These are phyloP conservation scores for Mesoclemmys tuberculata DNA, from an alignment of 2,113 vertebrate species.

Conservation along the genomic window DNA sequence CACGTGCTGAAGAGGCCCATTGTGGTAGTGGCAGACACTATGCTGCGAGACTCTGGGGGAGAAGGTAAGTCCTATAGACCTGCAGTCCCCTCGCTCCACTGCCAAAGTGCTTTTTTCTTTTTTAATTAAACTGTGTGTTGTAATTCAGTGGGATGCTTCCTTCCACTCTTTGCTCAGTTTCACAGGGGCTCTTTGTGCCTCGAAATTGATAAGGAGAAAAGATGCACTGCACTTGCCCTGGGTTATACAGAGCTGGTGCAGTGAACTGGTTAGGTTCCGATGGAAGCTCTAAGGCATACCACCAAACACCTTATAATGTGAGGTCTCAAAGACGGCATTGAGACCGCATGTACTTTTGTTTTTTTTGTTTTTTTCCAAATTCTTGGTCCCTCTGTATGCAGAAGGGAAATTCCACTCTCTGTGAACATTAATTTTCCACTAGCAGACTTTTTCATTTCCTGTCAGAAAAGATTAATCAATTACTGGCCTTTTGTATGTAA, in stretches of 20 bases:
- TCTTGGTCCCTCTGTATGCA: rapidly evolving
- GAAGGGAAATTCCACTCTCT: background rate
- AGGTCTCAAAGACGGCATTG: background rate
- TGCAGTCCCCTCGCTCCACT: rapidly evolving
- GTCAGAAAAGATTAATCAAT: background rate
- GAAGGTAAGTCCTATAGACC: constrained; percentile 81
- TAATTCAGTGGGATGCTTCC: background rate
- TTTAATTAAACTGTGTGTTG: background rate
- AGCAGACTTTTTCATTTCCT: background rate
- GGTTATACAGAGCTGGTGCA: rapidly evolving
- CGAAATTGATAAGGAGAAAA: rapidly evolving
- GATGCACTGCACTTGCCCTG: rapidly evolving
- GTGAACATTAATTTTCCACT: rapidly evolving
- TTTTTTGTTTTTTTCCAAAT: rapidly evolving
- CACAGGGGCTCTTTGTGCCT: background rate
- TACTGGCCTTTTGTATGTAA: rapidly evolving
- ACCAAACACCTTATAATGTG: background rate
- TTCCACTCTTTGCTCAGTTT: background rate
- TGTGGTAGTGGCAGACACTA: constrained; percentile 97
- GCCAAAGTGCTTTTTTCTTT: background rate
- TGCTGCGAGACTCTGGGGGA: constrained; percentile 96
- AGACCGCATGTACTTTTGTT: rapidly evolving
- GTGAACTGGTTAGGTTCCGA: background rate
- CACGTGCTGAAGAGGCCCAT: constrained; percentile 93
- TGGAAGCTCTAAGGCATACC: rapidly evolving